These are phyloP conservation scores for Lepidurus apus DNA, from an alignment of 1,140 invertebrate genomes.

Conservation along the genomic window DNA sequence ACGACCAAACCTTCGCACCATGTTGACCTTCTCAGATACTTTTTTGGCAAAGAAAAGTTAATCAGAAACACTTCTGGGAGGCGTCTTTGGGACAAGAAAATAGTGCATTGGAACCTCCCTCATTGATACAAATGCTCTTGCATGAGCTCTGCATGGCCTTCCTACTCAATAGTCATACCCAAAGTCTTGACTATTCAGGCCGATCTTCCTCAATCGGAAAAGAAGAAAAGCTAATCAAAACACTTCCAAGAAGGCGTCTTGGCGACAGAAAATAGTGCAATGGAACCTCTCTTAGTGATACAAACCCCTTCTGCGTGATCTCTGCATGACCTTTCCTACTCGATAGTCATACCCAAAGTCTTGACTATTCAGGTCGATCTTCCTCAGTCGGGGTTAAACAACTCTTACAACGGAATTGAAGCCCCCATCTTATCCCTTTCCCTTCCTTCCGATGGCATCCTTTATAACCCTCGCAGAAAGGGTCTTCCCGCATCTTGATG, in stretches of 20 bases:
- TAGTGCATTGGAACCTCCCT: no score
- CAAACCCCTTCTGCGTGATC: no score
- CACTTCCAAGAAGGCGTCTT: no score
- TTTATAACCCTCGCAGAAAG: background rate
- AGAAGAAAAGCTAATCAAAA: no score
- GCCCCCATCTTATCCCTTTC: background rate
- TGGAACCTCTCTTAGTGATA: no score
- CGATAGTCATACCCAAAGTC: background rate
- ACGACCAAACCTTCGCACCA: background rate
- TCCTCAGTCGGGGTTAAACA: slow-evolving; percentile 2
- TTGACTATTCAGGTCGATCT: background rate
- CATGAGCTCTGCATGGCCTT: background rate
- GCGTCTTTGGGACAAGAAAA: no score
- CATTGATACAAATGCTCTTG: no score
- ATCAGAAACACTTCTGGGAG: background rate
- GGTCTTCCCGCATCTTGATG: slow-evolving; percentile 9
- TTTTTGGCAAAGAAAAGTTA: background rate
- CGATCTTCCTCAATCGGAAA: slow-evolving; percentile 1
- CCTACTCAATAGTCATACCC: slow-evolving; percentile 4
- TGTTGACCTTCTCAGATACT: background rate
- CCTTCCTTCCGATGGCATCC: background rate
- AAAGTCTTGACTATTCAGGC: background rate
- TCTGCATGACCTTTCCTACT: no score
- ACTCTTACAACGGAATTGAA: background rate
- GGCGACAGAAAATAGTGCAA: no score